phyloP scores from a whole-genome alignment of 1,140 invertebrate species.

The Sitophilus oryzae region DNA sequence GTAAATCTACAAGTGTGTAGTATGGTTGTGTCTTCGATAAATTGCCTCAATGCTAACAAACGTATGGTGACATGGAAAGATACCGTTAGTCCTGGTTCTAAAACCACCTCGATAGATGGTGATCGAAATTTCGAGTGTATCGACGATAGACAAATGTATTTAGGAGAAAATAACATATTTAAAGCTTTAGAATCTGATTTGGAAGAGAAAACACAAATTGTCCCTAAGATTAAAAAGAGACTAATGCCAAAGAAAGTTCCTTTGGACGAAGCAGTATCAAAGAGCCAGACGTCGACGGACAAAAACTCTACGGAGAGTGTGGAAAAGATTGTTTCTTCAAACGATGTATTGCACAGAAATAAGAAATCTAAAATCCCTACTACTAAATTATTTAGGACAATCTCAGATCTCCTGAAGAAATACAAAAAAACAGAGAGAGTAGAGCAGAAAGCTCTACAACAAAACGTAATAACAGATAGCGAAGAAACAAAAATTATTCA shows the following conservation, averaged over 20 bases:
- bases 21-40: slow-evolving; percentile 37
- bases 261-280: no score
- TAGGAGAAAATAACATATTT: not conserved
- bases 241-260: no score
- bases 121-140: no score
- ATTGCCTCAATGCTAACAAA: slow-evolving; percentile 6
- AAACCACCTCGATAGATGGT: not conserved
- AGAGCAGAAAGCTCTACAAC: no score
- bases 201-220: no score
- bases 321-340: slow-evolving; percentile 11
- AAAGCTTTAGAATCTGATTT: not conserved
- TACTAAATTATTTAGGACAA: slow-evolving; percentile 7
- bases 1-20: slow-evolving; percentile 37
- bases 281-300: no score
- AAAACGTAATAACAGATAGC: no score
- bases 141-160: no score
- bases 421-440: slow-evolving; percentile 2
- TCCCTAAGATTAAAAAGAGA: no score
- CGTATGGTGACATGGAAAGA: slow-evolving; percentile 42
- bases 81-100: slow-evolving; percentile 17
- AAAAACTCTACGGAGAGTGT: not conserved
- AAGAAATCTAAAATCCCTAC: slow-evolving; percentile 8
- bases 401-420: slow-evolving; percentile 7
- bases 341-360: slow-evolving; percentile 1
- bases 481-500: no score